These are phyloP conservation scores for Drosophila neutralis DNA, from an alignment of 2,888 invertebrate species.

Conservation along the genomic window DNA sequence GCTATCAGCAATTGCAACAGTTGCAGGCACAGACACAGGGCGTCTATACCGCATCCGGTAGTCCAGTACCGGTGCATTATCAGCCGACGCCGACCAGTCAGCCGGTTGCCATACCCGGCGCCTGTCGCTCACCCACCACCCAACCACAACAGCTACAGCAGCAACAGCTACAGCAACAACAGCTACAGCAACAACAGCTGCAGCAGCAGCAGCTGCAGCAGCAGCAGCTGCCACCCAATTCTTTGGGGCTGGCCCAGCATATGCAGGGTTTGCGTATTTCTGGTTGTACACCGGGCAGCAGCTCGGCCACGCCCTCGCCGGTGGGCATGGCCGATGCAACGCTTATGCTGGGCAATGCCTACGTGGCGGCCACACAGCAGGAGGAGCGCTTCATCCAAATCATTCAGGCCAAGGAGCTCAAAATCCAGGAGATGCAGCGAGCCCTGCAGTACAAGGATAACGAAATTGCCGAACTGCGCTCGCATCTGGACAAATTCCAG, in stretches of 20 bases:
- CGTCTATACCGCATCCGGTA: constrained; percentile 73
- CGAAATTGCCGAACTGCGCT: constrained; percentile 92
- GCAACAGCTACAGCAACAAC: constrained; percentile 9
- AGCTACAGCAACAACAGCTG: constrained; percentile 5
- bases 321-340: constrained; percentile 77
- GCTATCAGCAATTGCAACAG: constrained; percentile 84
- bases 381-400: constrained; percentile 87
- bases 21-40: constrained; percentile 83
- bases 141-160: constrained; percentile 22
- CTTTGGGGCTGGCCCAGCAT: constrained; percentile 74
- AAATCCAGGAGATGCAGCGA: constrained; percentile 91
- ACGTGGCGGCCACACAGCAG: constrained; percentile 86
- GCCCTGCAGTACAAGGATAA: constrained; percentile 90
- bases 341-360: constrained; percentile 75
- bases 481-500: constrained; percentile 95
- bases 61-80: constrained; percentile 54
- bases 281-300: constrained; percentile 61
- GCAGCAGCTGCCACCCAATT: constrained; percentile 52
- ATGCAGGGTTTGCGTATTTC: constrained; percentile 83
- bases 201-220: constrained; percentile 56
- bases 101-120: constrained; percentile 68
- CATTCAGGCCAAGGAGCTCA: constrained; percentile 89
- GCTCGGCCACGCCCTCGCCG: constrained; percentile 66
- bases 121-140: constrained; percentile 59
- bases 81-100: constrained; percentile 58